Evolutionary conservation across 2,888 invertebrate species (phyloP).

Genomic region (Nipponacmea schrenckii): DNA sequence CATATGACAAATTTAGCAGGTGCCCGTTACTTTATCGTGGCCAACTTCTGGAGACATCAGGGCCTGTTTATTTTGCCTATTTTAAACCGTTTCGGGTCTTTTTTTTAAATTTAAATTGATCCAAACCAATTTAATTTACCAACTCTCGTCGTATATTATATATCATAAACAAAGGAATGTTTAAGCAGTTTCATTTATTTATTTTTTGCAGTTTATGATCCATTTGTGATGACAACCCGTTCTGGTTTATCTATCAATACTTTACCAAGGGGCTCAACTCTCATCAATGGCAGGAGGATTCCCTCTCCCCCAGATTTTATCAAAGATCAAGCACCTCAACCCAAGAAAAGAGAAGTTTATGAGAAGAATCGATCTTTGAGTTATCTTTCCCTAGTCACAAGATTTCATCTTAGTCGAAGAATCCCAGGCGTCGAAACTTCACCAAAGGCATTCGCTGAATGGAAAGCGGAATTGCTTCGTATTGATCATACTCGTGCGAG

Average conservation of each 20-base stretch:
- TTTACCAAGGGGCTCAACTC: slow-evolving; percentile 25
- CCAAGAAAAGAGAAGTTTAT: slow-evolving; percentile 22
- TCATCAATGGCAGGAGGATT: background rate
- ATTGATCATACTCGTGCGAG: background rate
- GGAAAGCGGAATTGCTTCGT: slow-evolving; percentile 20
- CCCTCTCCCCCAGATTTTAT: slow-evolving; percentile 5
- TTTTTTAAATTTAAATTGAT: background rate
- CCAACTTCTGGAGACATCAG: too few species aligned
- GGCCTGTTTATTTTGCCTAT: too few species aligned
- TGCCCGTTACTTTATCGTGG: background rate
- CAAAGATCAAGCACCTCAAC: background rate
- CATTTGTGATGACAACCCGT: slow-evolving; percentile 55
- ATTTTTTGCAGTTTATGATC: slow-evolving; percentile 43
- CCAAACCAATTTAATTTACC: too few species aligned
- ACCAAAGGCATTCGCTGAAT: slow-evolving; percentile 27
- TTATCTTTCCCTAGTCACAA: slow-evolving; percentile 53
- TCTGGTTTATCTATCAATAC: slow-evolving; percentile 54
- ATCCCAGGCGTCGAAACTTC: slow-evolving; percentile 42
- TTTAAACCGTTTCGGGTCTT: background rate
- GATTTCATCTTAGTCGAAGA: slow-evolving; percentile 45
- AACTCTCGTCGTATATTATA: too few species aligned
- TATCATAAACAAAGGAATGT: background rate
- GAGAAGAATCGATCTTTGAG: slow-evolving; percentile 42
- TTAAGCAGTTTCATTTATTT: background rate
- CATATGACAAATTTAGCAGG: background rate